Conservation (phyloP, 2,113 vertebrate genomes). For the Dasyornis broadbenti region DNA sequence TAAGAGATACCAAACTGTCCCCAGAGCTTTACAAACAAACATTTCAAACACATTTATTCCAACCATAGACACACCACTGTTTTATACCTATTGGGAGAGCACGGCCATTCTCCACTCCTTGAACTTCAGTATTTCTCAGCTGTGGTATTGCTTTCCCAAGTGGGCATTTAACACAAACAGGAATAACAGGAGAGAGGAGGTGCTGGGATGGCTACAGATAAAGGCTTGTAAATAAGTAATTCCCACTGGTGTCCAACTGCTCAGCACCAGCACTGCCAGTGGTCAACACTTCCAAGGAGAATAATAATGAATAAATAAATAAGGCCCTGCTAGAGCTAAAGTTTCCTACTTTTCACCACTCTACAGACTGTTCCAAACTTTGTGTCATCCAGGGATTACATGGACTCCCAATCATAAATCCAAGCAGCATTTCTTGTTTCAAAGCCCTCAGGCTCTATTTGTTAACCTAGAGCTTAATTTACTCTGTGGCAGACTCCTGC, state of each 20-base stretch:
- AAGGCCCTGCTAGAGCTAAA: not conserved
- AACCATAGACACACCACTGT: not conserved
- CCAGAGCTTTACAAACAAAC: not conserved
- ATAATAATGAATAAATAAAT: not conserved
- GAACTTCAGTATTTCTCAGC: not conserved
- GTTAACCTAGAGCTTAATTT: not conserved
- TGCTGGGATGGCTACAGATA: not conserved
- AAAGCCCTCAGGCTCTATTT: not conserved
- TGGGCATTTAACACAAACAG: not conserved
- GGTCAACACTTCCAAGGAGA: not conserved
- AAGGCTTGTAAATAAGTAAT: not conserved
- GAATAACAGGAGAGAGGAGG: not conserved
- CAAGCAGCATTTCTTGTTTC: not conserved
- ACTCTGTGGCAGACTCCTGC: not conserved
- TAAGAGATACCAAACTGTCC: not conserved
- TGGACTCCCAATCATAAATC: not conserved
- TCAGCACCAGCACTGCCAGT: not conserved
- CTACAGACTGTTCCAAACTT: not conserved
- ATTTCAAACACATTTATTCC: not conserved
- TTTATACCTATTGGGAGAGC: not conserved
- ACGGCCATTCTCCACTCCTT: not conserved
- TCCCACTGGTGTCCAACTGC: not conserved
- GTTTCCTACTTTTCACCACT: not conserved
- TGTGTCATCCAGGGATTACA: not conserved
- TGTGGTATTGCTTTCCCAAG: not conserved